phyloP scores from a whole-genome alignment of 2,888 invertebrate genomes.

The Zhengitettix transpicula region DNA sequence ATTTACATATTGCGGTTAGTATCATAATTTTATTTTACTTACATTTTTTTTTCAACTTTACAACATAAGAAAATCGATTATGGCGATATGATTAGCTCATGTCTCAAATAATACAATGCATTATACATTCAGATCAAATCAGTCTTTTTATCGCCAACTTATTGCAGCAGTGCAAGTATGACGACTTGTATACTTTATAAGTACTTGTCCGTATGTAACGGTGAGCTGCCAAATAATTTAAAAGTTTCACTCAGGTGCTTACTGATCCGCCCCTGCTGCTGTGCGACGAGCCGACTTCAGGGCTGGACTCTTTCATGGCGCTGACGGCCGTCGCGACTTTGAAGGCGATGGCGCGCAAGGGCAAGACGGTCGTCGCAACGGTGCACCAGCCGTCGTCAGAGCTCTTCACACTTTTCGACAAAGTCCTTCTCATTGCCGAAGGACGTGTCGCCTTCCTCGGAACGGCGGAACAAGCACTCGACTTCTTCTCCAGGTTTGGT shows the following conservation, averaged over 20 bases:
- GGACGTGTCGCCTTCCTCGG: constrained; percentile 81
- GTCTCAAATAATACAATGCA: no score
- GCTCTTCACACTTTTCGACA: constrained; percentile 77
- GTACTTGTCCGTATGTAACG: no score
- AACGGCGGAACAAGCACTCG: constrained; percentile 54
- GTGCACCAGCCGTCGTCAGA: constrained; percentile 93
- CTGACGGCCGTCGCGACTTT: constrained; percentile 71
- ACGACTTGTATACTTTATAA: no score
- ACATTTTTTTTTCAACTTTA: no score
- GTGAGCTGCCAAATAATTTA: no score
- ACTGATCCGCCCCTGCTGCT: constrained; percentile 91
- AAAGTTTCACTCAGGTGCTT: constrained; percentile 39
- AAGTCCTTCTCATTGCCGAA: constrained; percentile 73
- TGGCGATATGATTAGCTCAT: no score
- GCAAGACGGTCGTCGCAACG: constrained; percentile 81
- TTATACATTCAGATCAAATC: no score
- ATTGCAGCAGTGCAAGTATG: no score
- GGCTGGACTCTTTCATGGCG: constrained; percentile 93
- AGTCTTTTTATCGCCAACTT: no score
- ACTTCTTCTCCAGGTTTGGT: constrained; percentile 39
- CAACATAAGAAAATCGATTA: no score
- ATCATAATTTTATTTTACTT: no score
- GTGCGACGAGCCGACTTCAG: constrained; percentile 95
- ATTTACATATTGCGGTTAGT: no score
- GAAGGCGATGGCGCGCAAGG: constrained; percentile 29